Evolutionary conservation across 2,797 vertebrate genomes (phyloP).

Genomic region (Masticophis lateralis): DNA sequence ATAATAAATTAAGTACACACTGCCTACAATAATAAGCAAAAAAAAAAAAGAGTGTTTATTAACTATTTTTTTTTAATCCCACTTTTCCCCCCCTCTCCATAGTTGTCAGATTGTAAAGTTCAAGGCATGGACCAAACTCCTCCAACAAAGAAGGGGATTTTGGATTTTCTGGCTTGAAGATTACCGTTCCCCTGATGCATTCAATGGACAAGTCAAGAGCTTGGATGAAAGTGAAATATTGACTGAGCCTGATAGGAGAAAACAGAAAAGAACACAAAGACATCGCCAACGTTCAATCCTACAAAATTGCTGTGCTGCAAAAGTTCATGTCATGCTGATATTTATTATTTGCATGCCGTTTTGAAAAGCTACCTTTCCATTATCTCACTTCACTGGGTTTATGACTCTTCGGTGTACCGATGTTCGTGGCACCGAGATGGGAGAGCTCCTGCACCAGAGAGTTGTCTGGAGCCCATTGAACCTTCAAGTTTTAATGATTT

Average conservation of each 20-base stretch:
- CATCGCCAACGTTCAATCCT: neutral
- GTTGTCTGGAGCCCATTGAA: conserved; percentile 42
- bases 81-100: neutral
- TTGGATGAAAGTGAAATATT: neutral
- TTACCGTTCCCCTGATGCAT: neutral
- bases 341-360: neutral
- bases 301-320: neutral
- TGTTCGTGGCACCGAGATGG: conserved; percentile 8
- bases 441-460: neutral
- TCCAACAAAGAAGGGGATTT: neutral
- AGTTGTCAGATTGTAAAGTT: neutral
- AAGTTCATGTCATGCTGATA: neutral
- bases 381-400: neutral
- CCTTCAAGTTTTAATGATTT: neutral
- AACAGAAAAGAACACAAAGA: neutral
- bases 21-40: neutral
- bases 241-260: neutral
- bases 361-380: neutral
- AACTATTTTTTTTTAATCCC: neutral
- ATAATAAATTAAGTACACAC: neutral
- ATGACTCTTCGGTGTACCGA: neutral
- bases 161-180: neutral
- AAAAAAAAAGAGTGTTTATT: neutral
- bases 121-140: neutral
- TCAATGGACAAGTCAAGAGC: neutral